phyloP scores from a whole-genome alignment of 1,140 invertebrate genomes.

The Drosophila saltans region DNA sequence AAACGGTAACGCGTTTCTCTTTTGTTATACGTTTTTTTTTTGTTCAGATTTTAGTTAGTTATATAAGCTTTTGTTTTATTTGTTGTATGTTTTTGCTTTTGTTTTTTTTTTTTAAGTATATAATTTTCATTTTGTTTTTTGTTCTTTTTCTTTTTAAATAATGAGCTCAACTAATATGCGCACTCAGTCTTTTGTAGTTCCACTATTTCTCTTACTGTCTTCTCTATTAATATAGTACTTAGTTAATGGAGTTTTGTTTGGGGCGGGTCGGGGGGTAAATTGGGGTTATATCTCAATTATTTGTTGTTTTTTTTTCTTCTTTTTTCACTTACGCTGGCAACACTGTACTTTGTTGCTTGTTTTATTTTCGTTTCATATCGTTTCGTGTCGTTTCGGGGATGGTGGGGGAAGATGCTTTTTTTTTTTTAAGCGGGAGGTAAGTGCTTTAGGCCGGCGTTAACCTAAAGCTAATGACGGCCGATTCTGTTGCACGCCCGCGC shows the following conservation, averaged over 20 bases:
- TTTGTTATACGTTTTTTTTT: slow-evolving; percentile 18
- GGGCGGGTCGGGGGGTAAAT: background rate
- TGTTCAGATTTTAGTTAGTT: slow-evolving; percentile 48
- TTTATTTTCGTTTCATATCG: slow-evolving; percentile 23
- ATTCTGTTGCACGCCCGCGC: slow-evolving; percentile 88
- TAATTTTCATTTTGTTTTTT: background rate
- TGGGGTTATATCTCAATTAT: background rate
- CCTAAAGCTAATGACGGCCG: slow-evolving; percentile 93
- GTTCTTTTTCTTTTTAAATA: slow-evolving; percentile 61
- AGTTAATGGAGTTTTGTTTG: slow-evolving; percentile 33
- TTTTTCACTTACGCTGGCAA: slow-evolving; percentile 74
- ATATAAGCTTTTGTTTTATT: slow-evolving; percentile 4
- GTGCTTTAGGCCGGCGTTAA: slow-evolving; percentile 91
- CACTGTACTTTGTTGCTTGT: slow-evolving; percentile 39
- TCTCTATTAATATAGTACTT: slow-evolving; percentile 45
- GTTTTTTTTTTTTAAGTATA: slow-evolving; percentile 22
- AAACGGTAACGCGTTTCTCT: background rate
- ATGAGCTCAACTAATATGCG: slow-evolving; percentile 82
- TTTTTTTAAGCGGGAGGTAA: background rate
- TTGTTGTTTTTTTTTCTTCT: too few species aligned
- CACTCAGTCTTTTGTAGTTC: slow-evolving; percentile 82
- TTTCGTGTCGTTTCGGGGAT: background rate
- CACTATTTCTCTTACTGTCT: slow-evolving; percentile 79
- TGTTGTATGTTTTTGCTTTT: background rate
- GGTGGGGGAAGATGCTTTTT: background rate